Evolutionary conservation across 2,888 invertebrate genomes (phyloP).

Genomic region (Machimus atricapillus): DNA sequence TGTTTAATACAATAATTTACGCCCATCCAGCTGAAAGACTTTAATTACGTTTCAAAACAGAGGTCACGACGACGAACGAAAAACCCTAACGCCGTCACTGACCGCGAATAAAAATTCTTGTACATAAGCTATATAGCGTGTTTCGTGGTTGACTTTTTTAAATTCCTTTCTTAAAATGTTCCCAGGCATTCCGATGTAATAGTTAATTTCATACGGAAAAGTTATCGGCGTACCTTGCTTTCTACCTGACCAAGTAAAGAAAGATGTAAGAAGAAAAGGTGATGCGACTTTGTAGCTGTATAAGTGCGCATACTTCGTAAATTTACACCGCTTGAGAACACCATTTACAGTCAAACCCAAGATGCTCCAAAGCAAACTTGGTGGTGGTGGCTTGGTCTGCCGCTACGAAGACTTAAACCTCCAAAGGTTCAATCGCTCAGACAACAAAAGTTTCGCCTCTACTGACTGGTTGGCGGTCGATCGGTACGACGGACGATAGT

Average conservation of each 20-base stretch:
- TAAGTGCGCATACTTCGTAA: neutral
- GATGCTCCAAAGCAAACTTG: neutral
- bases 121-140: conserved; percentile 38
- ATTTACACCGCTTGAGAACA: conserved; percentile 3
- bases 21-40: neutral
- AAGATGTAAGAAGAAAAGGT: conserved; percentile 37
- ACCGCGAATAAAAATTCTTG: conserved; percentile 39
- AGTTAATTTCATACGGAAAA: conserved; percentile 53
- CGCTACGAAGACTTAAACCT: neutral
- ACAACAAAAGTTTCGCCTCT: conserved; percentile 33
- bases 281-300: neutral
- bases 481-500: neutral
- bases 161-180: conserved; percentile 53
- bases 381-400: conserved; percentile 1
- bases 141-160: conserved; percentile 48
- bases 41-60: neutral
- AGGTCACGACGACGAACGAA: neutral
- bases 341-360: conserved; percentile 11
- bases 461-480: conserved; percentile 8
- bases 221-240: conserved; percentile 50
- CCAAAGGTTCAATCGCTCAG: conserved; percentile 24
- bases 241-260: conserved; percentile 40
- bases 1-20: neutral
- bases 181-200: conserved; percentile 54
- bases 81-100: conserved; percentile 37